A percentile compares a stretch with the other conserved stretches of the same genome.
These are phyloP conservation scores for Hypena proboscidalis DNA, from an alignment of 2,888 invertebrate genomes.

Conservation along the genomic window DNA sequence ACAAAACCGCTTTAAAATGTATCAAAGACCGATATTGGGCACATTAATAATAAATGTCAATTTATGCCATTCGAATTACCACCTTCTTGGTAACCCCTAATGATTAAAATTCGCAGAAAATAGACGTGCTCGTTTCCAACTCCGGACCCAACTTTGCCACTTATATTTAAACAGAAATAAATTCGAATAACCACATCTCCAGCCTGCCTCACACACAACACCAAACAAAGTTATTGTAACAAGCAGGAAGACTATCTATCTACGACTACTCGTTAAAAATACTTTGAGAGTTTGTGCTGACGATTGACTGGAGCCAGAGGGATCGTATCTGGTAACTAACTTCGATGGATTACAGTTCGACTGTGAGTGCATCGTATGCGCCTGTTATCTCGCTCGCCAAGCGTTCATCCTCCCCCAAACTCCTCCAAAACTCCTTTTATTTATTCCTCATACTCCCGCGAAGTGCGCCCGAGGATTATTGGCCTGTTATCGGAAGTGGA, in stretches of 20 bases:
- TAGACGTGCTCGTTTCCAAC: slow-evolving; percentile 4
- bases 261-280: slow-evolving; percentile 38
- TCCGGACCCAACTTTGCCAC: slow-evolving; percentile 9
- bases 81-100: slow-evolving; percentile 17
- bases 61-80: slow-evolving; percentile 8
- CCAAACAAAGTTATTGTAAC: slow-evolving; percentile 29
- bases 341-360: slow-evolving; percentile 31
- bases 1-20: slow-evolving; percentile 13
- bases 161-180: slow-evolving; percentile 20
- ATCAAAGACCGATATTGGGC: slow-evolving; percentile 18
- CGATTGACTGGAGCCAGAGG: slow-evolving; percentile 14
- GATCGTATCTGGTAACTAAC: slow-evolving; percentile 33
- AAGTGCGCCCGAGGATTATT: slow-evolving; percentile 68
- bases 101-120: slow-evolving; percentile 20
- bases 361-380: slow-evolving; percentile 35
- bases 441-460: slow-evolving; percentile 59
- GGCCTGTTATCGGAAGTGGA: slow-evolving; percentile 78
- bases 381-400: slow-evolving; percentile 46
- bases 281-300: slow-evolving; percentile 21
- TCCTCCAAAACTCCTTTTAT: slow-evolving; percentile 49
- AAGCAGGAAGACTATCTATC: slow-evolving; percentile 21
- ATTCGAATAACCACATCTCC: slow-evolving; percentile 21
- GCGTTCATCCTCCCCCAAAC: slow-evolving; percentile 31
- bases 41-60: slow-evolving; percentile 5
- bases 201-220: slow-evolving; percentile 15